These are phyloP conservation scores for Alauda arvensis DNA, from an alignment of 2,797 vertebrate species.

Conservation along the genomic window DNA sequence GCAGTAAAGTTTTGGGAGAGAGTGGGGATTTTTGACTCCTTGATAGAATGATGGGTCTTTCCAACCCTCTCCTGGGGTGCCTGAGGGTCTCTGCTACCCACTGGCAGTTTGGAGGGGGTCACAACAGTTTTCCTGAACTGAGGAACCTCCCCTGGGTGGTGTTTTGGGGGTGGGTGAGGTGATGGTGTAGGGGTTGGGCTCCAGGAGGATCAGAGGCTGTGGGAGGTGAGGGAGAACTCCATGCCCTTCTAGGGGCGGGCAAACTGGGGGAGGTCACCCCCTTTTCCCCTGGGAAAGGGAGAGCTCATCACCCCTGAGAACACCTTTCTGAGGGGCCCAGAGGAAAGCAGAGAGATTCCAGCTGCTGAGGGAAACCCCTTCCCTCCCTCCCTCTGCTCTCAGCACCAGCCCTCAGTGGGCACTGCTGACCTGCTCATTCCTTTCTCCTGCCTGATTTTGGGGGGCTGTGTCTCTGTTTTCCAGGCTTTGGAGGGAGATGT, in stretches of 20 bases:
- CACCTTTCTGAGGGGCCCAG: rapidly evolving
- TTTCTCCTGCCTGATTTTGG: neutral
- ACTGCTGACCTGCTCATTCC: neutral
- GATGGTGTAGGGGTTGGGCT: neutral
- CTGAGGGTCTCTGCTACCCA: neutral
- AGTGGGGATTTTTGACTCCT: rapidly evolving
- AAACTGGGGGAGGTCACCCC: rapidly evolving
- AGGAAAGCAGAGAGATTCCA: neutral
- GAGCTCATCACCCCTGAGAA: neutral
- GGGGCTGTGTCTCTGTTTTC: neutral
- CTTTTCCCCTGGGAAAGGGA: neutral
- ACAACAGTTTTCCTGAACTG: neutral
- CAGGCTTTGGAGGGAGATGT: neutral
- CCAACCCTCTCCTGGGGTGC: rapidly evolving
- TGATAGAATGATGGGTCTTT: neutral
- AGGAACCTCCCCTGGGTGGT: neutral
- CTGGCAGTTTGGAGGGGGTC: rapidly evolving
- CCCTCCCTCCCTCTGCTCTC: neutral
- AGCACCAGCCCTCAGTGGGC: rapidly evolving
- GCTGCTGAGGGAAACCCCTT: neutral
- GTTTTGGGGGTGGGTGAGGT: neutral
- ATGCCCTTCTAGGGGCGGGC: rapidly evolving
- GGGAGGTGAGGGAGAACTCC: neutral
- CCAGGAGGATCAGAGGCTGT: neutral
- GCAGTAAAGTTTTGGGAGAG: rapidly evolving